Percentiles rank a stretch among this genome's conserved stretches.
Conservation (phyloP, 2,113 vertebrate genomes). For the Mus pahari region DNA sequence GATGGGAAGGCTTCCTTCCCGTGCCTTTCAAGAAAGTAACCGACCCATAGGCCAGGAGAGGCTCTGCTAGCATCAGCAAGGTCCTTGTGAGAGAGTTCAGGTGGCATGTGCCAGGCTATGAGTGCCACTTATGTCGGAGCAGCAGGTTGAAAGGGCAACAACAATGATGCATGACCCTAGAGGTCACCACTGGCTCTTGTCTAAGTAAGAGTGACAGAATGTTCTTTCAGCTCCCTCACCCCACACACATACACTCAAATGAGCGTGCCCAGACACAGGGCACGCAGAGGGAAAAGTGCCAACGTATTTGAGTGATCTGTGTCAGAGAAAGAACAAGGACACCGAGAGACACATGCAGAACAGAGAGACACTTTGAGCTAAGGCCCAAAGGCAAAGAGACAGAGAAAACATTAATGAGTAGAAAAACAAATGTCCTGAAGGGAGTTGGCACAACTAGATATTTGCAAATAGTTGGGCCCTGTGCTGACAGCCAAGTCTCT, state of each 20-base stretch:
- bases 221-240: neutral
- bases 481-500: slow-evolving; percentile 46
- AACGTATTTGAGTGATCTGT: neutral
- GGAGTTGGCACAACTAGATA: neutral
- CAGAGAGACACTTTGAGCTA: neutral
- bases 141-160: neutral
- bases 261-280: neutral
- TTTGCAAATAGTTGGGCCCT: neutral
- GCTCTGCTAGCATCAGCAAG: slow-evolving; percentile 46
- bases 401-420: neutral
- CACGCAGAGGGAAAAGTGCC: neutral
- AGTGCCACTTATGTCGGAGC: neutral
- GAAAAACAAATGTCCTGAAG: neutral
- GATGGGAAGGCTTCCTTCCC: neutral
- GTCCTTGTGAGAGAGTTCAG: neutral
- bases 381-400: neutral
- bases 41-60: neutral
- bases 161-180: neutral
- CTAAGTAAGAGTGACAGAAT: neutral
- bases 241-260: neutral
- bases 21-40: neutral
- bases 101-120: neutral
- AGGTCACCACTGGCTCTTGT: neutral
- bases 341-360: neutral
- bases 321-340: slow-evolving; percentile 4